phyloP scores from a whole-genome alignment of 2,888 invertebrate genomes.

The Teleiodes luculella region DNA sequence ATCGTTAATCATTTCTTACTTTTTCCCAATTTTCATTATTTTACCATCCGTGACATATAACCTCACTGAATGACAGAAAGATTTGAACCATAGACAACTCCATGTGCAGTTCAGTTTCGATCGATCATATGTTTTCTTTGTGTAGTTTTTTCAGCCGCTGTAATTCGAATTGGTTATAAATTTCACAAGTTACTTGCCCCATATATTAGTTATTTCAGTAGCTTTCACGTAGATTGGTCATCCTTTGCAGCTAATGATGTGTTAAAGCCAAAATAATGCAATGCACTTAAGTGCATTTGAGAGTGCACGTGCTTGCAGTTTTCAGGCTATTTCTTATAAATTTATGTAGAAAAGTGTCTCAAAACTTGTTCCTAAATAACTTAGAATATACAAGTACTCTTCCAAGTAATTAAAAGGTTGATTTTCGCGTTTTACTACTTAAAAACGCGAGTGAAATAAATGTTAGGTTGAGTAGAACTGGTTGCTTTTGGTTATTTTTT shows the following conservation, averaged over 20 bases:
- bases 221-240: conserved; percentile 21
- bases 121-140: conserved; percentile 80
- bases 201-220: conserved; percentile 26
- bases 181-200: conserved; percentile 42
- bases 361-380: conserved; percentile 25
- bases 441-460: conserved; percentile 46
- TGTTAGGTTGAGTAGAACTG: conserved; percentile 42
- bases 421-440: conserved; percentile 27
- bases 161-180: conserved; percentile 71
- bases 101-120: conserved; percentile 76
- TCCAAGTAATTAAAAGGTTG: conserved; percentile 20
- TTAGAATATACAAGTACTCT: conserved; percentile 25
- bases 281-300: conserved; percentile 59
- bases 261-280: conserved; percentile 32
- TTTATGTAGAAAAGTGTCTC: conserved; percentile 41
- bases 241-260: conserved; percentile 23
- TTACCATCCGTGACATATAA: not conserved
- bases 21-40: too few relatives aligned
- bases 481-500: conserved; percentile 55
- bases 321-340: conserved; percentile 59
- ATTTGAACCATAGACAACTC: conserved; percentile 58
- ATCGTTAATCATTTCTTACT: too few relatives aligned
- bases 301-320: conserved; percentile 75
- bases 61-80: not conserved
- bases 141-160: conserved; percentile 77